Conservation (phyloP, 64 coral and sea anemone species). For the Exaiptasia diaphana region DNA sequence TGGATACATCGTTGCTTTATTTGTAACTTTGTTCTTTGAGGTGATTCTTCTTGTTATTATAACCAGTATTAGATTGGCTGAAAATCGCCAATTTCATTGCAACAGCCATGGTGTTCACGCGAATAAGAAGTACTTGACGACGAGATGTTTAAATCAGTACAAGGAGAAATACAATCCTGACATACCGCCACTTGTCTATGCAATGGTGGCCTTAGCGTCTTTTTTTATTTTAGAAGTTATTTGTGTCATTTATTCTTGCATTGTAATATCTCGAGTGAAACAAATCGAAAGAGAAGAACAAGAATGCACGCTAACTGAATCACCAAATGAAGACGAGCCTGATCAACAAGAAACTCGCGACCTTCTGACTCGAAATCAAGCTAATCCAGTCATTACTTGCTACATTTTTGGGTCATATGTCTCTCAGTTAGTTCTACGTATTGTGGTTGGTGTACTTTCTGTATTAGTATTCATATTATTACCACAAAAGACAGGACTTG, state of each 20-base stretch:
- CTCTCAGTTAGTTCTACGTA: constrained; percentile 15
- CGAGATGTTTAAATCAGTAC: constrained; percentile 27
- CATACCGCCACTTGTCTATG: background rate
- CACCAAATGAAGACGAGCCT: too few species aligned
- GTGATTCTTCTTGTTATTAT: background rate
- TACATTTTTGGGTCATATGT: constrained; percentile 19
- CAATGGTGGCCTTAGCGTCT: background rate
- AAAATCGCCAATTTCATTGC: constrained; percentile 17
- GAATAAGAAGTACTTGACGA: background rate
- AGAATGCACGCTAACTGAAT: background rate
- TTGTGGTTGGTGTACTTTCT: constrained; percentile 12
- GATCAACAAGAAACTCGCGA: constrained; percentile 32
- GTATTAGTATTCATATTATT: too few species aligned
- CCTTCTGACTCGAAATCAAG: background rate
- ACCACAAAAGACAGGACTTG: constrained; percentile 23
- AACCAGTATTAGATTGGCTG: constrained; percentile 1
- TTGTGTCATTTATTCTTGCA: constrained; percentile 5
- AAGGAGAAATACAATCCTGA: constrained; percentile 31
- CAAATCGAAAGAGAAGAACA: background rate
- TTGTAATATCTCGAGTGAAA: constrained; percentile 21
- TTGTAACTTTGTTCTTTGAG: background rate
- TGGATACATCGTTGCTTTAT: constrained; percentile 9
- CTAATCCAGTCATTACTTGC: too few species aligned
- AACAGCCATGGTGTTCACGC: background rate
- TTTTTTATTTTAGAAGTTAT: background rate